Percentiles rank a stretch among this genome's conserved stretches.
Evolutionary conservation across 2,888 invertebrate species (phyloP).

Genomic region (Perizoma flavofasciatum): DNA sequence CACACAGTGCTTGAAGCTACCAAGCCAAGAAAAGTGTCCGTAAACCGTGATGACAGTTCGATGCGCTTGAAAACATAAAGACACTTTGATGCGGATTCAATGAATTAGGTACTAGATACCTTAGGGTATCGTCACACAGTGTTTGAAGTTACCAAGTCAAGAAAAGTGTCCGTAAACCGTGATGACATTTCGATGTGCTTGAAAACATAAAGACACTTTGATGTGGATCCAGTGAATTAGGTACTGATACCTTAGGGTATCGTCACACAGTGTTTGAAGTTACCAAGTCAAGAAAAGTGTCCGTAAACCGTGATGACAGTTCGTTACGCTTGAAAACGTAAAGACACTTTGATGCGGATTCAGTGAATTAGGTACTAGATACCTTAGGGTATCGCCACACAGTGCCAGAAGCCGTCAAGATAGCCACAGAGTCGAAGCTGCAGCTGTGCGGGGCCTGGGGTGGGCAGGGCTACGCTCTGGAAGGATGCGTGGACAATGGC

Average conservation of each 20-base stretch:
- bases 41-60: no score
- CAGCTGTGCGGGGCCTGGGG: constrained; percentile 75
- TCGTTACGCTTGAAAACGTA: neutral
- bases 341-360: constrained; percentile 7
- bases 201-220: constrained; percentile 4
- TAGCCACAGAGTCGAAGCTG: constrained; percentile 78
- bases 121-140: neutral
- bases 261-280: neutral
- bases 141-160: neutral
- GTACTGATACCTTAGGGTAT: constrained; percentile 4
- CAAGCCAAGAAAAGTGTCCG: no score
- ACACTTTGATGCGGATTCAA: neutral
- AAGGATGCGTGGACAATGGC: constrained; percentile 91
- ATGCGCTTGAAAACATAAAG: neutral
- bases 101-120: no score
- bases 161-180: no score
- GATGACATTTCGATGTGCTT: neutral
- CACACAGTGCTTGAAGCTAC: no score
- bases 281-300: neutral
- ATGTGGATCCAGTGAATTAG: neutral
- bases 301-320: neutral
- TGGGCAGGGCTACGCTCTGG: constrained; percentile 81
- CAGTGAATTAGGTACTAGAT: neutral
- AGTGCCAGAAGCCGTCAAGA: constrained; percentile 66
- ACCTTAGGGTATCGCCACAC: constrained; percentile 3